Evolutionary conservation across 2,797 vertebrate species (phyloP), one percentile per base, ranked within the genome.

Genomic region (Rhinichthys osculus): DNA sequence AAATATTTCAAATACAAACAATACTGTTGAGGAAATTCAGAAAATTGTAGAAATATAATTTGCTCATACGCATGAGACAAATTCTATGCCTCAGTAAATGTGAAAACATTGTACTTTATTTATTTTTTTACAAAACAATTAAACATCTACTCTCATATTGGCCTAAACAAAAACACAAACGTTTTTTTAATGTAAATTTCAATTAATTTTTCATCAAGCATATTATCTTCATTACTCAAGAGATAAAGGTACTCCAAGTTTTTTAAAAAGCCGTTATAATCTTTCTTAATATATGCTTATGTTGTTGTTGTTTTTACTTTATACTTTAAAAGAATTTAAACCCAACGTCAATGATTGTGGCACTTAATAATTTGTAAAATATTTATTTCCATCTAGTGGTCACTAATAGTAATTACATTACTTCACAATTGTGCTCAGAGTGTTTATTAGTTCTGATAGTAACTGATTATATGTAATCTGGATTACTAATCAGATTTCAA

Each of bases 341-440:
- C 23, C 72, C 27, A 50, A 50, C 0, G 1, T 14, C 16, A 9
- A 8, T 27, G 7, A 27, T 27, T 82, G 23, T 44, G 1, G 4
- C 17, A 57, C 3, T 66, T 17, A 30, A 66, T 66, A 38, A 54
- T 76, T 76, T 23, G 30, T 35, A 27, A 78, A 52, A 19, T 14
- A 33, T 38, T n/a, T 81, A 81, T 66, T 71, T 47, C 76, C 40
- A 78, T 78, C 83, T 85, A 78, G 83, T 78, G 83, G 66, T 78
- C 44, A 47, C 27, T 57, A 23, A 42, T n/a, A 10, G 74, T 33
- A 35, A 71, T 59, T 33, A 71, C 66, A 62, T 59, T 47, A n/a
- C 21, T 59, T 42, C 52, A 17, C 30, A 76, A 2, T 35, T 33
- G 42, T 73, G n/a, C n/a, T 47, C 6, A 23, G 19, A 76, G 76